Conservation (phyloP, 2,888 invertebrate species). For the Volucella inflata region DNA sequence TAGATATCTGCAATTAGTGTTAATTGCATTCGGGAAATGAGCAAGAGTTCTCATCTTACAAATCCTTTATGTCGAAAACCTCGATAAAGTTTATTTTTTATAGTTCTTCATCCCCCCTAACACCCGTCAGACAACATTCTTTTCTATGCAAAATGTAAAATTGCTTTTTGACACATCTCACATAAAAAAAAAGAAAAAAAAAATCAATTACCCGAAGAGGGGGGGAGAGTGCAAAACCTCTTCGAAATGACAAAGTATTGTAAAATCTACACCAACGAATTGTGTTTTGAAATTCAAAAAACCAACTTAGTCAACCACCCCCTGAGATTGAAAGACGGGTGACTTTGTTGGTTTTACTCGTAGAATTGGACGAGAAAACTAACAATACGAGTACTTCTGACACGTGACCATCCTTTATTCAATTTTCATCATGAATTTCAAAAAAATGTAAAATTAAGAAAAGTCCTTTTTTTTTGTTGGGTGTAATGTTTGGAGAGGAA, state of each 20-base stretch:
- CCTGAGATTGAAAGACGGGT: too few species aligned
- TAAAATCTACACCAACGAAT: slow-evolving; percentile 26
- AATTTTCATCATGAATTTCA: slow-evolving; percentile 60
- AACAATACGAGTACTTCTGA: slow-evolving; percentile 66
- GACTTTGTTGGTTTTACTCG: too few species aligned
- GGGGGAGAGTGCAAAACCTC: background rate
- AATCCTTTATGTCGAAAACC: slow-evolving; percentile 12
- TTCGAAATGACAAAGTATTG: slow-evolving; percentile 26
- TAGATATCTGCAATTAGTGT: slow-evolving; percentile 61
- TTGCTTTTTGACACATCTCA: slow-evolving; percentile 41
- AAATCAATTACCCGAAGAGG: slow-evolving; percentile 8
- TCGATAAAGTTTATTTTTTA: slow-evolving; percentile 2
- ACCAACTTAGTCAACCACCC: slow-evolving; percentile 46
- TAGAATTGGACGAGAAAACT: slow-evolving; percentile 64
- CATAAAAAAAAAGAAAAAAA: slow-evolving; percentile 17
- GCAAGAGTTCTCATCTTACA: slow-evolving; percentile 29
- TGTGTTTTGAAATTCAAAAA: slow-evolving; percentile 39
- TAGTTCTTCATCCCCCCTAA: background rate
- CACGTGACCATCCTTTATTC: slow-evolving; percentile 72
- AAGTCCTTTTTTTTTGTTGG: slow-evolving; percentile 14
- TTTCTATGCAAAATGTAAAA: too few species aligned
- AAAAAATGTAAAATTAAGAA: slow-evolving; percentile 26
- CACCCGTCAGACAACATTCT: too few species aligned
- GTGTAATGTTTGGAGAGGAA: slow-evolving; percentile 14
- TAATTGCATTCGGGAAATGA: slow-evolving; percentile 58